Conservation (phyloP, 92 coral and sea anemone species). For the Montipora capitata region DNA sequence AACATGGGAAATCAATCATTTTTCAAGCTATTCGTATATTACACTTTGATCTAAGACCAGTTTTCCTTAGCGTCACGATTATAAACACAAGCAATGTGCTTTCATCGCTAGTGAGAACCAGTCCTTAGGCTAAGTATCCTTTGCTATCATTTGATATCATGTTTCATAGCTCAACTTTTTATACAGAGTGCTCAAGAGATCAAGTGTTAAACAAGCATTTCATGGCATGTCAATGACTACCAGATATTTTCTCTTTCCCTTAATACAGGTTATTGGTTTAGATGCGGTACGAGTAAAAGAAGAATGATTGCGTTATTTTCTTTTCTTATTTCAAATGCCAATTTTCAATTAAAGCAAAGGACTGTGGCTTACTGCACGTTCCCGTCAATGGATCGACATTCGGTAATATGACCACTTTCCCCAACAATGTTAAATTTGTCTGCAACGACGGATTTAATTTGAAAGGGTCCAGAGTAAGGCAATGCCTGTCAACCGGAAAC, state of each 20-base stretch:
- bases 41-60: no score
- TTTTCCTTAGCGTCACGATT: background rate
- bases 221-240: no score
- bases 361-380: constrained; percentile 29
- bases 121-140: no score
- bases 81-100: background rate
- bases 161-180: no score
- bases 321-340: background rate
- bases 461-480: constrained; percentile 40
- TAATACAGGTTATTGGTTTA: no score
- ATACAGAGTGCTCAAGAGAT: no score
- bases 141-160: no score
- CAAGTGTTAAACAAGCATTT: no score
- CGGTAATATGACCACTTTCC: constrained; percentile 41
- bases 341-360: constrained; percentile 20
- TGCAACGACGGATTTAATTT: constrained; percentile 50
- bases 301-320: background rate
- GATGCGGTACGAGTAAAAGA: background rate
- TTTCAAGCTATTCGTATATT: constrained; percentile 30
- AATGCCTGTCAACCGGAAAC: constrained; percentile 63
- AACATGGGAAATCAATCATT: constrained; percentile 58
- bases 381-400: constrained; percentile 45
- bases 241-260: no score
- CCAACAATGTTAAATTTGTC: constrained; percentile 11
- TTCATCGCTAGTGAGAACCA: no score